A percentile compares a stretch with the other conserved stretches of the same genome.
phyloP scores from a whole-genome alignment of 1,140 invertebrate species.

The Chionoecetes opilio region DNA sequence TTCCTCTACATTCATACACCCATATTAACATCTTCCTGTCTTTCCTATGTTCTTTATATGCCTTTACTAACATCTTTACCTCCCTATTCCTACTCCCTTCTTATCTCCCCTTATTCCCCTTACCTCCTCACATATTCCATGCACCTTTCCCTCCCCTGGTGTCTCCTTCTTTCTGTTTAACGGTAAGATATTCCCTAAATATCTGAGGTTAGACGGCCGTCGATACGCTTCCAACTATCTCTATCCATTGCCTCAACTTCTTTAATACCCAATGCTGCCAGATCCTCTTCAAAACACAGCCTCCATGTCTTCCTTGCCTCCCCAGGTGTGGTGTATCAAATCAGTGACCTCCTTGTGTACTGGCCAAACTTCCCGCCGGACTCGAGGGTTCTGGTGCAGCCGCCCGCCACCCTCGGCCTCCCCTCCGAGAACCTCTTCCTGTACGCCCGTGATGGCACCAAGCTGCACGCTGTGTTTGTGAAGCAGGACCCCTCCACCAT shows the following conservation, averaged over 20 bases:
- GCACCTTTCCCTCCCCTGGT: neutral
- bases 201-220: too few relatives aligned
- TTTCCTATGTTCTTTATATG: too few relatives aligned
- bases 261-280: too few relatives aligned
- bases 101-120: neutral
- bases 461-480: constrained; percentile 94
- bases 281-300: too few relatives aligned
- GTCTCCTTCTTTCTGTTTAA: constrained; percentile 9
- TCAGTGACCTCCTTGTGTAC: constrained; percentile 93
- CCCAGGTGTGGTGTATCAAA: constrained; percentile 91
- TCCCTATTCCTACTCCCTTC: neutral
- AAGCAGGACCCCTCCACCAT: constrained; percentile 89
- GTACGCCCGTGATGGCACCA: constrained; percentile 90
- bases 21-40: too few relatives aligned
- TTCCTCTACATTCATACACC: neutral
- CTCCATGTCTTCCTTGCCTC: constrained; percentile 69
- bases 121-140: neutral
- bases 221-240: too few relatives aligned
- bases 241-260: too few relatives aligned
- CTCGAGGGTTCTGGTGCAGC: constrained; percentile 93
- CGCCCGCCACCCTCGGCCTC: constrained; percentile 92
- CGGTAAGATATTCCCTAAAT: too few relatives aligned
- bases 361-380: constrained; percentile 94
- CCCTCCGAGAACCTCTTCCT: constrained; percentile 93
- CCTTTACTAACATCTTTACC: too few relatives aligned